Evolutionary conservation across 2,797 vertebrate species (phyloP).

Genomic region (Dryobates pubescens): DNA sequence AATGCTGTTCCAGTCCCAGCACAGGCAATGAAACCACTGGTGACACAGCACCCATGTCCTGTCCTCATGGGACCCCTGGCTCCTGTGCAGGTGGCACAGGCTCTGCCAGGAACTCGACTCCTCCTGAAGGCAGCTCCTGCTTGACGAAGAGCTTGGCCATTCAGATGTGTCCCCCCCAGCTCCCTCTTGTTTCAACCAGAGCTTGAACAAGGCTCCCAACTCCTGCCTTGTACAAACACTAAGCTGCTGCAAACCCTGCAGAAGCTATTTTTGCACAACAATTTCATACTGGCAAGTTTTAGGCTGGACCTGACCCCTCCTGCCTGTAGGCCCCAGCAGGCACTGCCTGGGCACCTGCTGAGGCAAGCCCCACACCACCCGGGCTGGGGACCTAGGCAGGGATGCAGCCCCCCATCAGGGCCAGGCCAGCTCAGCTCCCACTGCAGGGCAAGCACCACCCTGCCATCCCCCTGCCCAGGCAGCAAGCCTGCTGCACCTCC

Average conservation of each 20-base stretch:
- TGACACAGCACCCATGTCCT: neutral
- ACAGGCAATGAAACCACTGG: neutral
- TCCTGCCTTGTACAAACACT: neutral
- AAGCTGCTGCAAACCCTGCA: neutral
- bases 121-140: neutral
- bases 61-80: neutral
- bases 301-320: neutral
- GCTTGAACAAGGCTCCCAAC: neutral
- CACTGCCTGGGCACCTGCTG: neutral
- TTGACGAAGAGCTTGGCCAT: neutral
- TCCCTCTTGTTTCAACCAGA: neutral
- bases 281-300: neutral
- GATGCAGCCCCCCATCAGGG: neutral
- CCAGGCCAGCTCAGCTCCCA: neutral
- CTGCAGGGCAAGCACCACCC: neutral
- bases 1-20: neutral
- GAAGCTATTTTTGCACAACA: conserved; percentile 8
- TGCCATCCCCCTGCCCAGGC: no score
- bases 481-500: neutral
- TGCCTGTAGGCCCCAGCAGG: neutral
- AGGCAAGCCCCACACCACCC: rapidly evolving
- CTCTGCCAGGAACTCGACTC: neutral
- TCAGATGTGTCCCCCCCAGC: no score
- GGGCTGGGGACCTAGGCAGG: rapidly evolving
- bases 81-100: neutral